Evolutionary conservation across 2,113 vertebrate genomes (phyloP).

Genomic region (Oophaga pumilio): DNA sequence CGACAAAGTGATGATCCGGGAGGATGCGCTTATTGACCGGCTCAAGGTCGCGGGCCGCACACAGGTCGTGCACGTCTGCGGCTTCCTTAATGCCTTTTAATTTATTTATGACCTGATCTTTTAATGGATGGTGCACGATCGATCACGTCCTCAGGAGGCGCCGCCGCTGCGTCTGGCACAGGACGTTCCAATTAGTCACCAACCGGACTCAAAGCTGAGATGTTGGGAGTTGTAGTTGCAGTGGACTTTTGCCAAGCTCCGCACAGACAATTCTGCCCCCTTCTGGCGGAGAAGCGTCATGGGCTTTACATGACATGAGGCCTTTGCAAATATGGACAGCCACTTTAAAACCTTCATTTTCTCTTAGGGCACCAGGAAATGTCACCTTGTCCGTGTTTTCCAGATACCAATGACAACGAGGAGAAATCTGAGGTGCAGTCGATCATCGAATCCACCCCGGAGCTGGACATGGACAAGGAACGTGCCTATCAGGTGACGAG

Average conservation of each 20-base stretch:
- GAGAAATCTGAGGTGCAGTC: constrained; percentile 96
- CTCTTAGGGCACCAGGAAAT: background rate
- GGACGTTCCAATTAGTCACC: background rate
- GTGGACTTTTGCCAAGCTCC: too few species aligned
- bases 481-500: constrained; percentile 87
- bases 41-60: background rate
- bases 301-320: background rate
- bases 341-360: background rate
- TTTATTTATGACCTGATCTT: background rate
- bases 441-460: constrained; percentile 97
- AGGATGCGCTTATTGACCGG: background rate
- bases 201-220: too few species aligned
- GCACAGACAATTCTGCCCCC: background rate
- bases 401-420: constrained; percentile 79
- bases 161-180: background rate
- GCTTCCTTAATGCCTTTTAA: background rate
- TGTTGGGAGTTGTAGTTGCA: too few species aligned
- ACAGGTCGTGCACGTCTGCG: background rate
- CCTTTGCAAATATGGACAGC: too few species aligned
- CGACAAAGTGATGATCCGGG: too few species aligned
- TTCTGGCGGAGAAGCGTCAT: background rate
- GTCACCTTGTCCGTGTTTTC: background rate
- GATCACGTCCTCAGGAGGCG: constrained; percentile 10
- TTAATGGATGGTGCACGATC: constrained; percentile 4
- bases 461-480: constrained; percentile 93